These are phyloP conservation scores for Artemisiospiza belli DNA, from an alignment of 2,113 vertebrate species.

Conservation along the genomic window DNA sequence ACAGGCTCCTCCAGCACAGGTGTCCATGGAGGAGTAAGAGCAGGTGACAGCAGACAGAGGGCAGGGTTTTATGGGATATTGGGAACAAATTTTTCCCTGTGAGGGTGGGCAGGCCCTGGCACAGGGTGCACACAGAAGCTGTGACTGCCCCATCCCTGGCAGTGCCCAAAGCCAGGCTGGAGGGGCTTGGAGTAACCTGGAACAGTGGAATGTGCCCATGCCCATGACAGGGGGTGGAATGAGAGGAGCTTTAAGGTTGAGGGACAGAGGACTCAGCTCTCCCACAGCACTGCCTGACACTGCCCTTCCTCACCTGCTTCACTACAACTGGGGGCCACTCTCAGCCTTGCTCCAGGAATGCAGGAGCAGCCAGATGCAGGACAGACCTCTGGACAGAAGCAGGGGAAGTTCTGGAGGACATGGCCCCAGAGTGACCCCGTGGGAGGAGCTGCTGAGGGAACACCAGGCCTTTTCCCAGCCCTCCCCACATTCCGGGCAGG, in stretches of 20 bases:
- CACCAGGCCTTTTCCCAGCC: rapidly evolving
- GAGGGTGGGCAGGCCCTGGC: background rate
- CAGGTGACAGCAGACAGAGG: background rate
- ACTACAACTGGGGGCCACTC: background rate
- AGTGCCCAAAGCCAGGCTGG: background rate
- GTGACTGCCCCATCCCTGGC: background rate
- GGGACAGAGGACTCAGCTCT: background rate
- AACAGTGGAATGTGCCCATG: background rate
- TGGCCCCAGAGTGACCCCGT: rapidly evolving
- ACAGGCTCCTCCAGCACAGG: background rate
- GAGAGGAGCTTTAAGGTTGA: background rate
- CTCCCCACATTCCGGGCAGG: background rate
- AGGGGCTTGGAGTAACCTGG: background rate
- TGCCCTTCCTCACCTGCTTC: background rate
- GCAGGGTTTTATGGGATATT: rapidly evolving
- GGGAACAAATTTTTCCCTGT: background rate
- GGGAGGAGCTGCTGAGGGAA: background rate
- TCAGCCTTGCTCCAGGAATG: background rate
- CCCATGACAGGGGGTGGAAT: background rate
- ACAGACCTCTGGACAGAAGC: background rate
- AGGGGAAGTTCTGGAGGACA: background rate
- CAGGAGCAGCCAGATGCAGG: rapidly evolving
- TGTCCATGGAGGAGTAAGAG: background rate
- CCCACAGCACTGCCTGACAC: rapidly evolving
- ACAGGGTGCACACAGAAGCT: rapidly evolving